Evolutionary conservation across 2,888 invertebrate genomes (phyloP).

Genomic region (Colletes collaris): DNA sequence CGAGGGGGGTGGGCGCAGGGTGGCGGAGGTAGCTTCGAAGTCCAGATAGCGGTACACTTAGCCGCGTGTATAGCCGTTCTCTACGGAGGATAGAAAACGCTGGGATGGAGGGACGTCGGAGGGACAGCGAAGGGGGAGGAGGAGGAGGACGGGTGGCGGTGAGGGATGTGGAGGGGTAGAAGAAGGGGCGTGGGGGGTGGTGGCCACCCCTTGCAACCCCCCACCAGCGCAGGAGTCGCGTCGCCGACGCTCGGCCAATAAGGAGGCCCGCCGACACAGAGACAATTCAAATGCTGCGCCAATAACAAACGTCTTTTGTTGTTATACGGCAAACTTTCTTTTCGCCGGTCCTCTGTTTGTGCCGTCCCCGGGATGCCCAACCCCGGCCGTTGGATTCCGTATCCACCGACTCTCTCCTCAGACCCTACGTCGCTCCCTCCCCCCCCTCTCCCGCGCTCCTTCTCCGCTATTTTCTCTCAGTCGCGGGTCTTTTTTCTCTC

Average conservation of each 20-base stretch:
- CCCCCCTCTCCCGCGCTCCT: conserved; percentile 31
- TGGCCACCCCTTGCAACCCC: conserved; percentile 72
- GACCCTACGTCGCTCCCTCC: conserved; percentile 8
- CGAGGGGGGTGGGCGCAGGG: conserved; percentile 45
- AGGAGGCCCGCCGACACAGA: conserved; percentile 80
- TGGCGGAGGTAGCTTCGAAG: conserved; percentile 70
- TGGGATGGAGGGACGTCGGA: conserved; percentile 46
- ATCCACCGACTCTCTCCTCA: conserved; percentile 40
- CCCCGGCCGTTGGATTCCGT: conserved; percentile 55
- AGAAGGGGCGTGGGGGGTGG: conserved; percentile 63
- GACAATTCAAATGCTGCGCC: conserved; percentile 82
- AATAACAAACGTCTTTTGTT: conserved; percentile 83
- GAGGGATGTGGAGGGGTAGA: conserved; percentile 52
- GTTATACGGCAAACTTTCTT: conserved; percentile 81
- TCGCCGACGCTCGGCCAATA: conserved; percentile 79
- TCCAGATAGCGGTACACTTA: conserved; percentile 76
- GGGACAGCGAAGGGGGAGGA: background rate
- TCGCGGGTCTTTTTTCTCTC: conserved; percentile 31
- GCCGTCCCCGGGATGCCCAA: conserved; percentile 70
- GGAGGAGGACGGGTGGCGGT: conserved; percentile 29
- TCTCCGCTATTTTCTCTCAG: conserved; percentile 18
- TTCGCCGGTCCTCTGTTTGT: conserved; percentile 76
- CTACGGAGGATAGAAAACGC: conserved; percentile 64
- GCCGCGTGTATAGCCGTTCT: conserved; percentile 73
- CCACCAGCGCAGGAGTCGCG: conserved; percentile 76